phyloP scores from a whole-genome alignment of 2,113 vertebrate species.

The Gambusia affinis region DNA sequence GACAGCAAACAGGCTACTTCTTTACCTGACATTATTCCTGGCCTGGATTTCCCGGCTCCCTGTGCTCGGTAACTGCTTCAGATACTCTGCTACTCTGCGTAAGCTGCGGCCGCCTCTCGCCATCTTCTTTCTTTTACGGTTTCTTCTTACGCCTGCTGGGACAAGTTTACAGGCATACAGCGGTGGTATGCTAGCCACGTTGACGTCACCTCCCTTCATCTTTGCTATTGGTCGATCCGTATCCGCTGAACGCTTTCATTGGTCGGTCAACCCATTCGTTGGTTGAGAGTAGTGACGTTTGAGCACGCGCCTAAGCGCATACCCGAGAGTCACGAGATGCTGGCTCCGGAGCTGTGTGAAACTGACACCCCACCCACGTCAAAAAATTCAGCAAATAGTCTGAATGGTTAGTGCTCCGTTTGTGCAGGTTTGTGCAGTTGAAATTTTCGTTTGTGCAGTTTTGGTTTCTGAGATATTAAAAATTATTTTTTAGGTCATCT shows the following conservation, averaged over 20 bases:
- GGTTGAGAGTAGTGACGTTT: neutral
- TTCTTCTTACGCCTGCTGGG: neutral
- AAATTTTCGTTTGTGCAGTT: too few relatives aligned
- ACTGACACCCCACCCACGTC: too few relatives aligned
- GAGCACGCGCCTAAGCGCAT: conserved; percentile 21
- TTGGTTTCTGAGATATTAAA: too few relatives aligned
- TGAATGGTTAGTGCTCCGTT: too few relatives aligned
- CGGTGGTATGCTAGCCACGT: neutral
- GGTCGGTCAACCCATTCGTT: conserved; percentile 31
- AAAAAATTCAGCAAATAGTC: too few relatives aligned
- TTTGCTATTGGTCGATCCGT: conserved; percentile 43
- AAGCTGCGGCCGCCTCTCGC: conserved; percentile 77
- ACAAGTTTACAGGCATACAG: neutral
- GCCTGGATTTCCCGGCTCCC: conserved; percentile 62
- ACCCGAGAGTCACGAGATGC: conserved; percentile 73
- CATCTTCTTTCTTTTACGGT: conserved; percentile 71
- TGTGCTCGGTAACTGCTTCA: conserved; percentile 65
- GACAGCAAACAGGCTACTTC: neutral
- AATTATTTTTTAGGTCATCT: too few relatives aligned
- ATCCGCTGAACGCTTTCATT: conserved; percentile 27
- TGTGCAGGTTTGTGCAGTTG: too few relatives aligned
- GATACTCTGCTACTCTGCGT: conserved; percentile 70
- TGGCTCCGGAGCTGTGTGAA: conserved; percentile 16
- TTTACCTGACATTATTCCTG: conserved; percentile 73
- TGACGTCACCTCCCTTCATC: neutral